Percentiles rank a stretch among this genome's conserved stretches.
Conservation (phyloP, 2,113 vertebrate genomes). For the Passerina amoena region DNA sequence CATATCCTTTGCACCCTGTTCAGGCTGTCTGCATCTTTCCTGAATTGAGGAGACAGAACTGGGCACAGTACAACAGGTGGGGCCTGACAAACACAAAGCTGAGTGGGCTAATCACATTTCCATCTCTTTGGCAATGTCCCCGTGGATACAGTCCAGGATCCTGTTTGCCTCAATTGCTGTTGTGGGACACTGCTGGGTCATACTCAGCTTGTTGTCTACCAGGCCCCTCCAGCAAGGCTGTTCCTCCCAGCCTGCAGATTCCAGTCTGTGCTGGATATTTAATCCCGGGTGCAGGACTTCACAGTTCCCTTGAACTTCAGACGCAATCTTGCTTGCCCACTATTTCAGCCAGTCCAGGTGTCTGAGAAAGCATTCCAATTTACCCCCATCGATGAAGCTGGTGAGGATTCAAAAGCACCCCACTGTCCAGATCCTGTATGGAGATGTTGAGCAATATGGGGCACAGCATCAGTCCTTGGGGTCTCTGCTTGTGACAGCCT, state of each 20-base stretch:
- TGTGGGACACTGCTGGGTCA: background rate
- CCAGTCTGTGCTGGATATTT: background rate
- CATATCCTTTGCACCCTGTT: background rate
- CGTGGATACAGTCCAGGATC: background rate
- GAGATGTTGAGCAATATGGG: background rate
- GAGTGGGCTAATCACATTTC: background rate
- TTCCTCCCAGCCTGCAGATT: background rate
- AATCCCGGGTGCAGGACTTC: background rate
- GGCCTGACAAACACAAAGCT: background rate
- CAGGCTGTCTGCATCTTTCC: background rate
- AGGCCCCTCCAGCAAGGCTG: background rate
- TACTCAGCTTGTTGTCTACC: background rate
- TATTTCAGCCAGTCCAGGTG: background rate
- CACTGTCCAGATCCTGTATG: background rate
- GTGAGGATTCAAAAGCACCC: background rate
- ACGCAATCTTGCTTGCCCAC: background rate
- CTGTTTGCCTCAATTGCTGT: background rate
- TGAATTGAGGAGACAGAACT: background rate
- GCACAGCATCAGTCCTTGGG: background rate
- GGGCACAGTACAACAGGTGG: background rate
- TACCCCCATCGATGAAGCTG: background rate
- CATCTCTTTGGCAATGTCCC: background rate
- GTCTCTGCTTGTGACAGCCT: background rate
- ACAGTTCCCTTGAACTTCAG: background rate
- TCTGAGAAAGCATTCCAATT: background rate